phyloP scores from a whole-genome alignment of 2,113 vertebrate genomes.

The Ptyas mucosa region DNA sequence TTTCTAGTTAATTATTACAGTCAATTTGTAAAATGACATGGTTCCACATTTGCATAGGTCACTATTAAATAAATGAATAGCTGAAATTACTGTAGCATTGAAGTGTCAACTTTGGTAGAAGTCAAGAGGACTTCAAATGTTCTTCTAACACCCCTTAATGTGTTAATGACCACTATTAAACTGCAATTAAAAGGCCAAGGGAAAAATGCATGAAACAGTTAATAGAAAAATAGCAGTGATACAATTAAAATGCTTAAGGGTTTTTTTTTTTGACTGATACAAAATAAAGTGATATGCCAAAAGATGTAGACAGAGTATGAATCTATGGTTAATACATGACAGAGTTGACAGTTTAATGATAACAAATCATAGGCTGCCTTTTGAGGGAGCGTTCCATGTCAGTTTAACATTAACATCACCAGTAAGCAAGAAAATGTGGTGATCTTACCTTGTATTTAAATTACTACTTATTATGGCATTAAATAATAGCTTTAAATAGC shows the following conservation, averaged over 20 bases:
- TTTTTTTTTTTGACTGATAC: conserved; percentile 73
- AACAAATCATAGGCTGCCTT: conserved; percentile 84
- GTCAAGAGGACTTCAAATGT: conserved; percentile 88
- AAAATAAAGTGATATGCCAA: conserved; percentile 80
- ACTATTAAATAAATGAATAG: conserved; percentile 90
- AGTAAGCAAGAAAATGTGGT: conserved; percentile 81
- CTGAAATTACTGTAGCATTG: conserved; percentile 89
- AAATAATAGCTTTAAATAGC: conserved; percentile 81
- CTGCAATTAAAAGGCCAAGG: conserved; percentile 87
- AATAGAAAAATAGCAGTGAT: conserved; percentile 81
- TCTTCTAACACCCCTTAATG: conserved; percentile 89
- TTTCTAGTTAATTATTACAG: conserved; percentile 89
- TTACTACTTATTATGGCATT: conserved; percentile 78
- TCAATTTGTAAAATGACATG: conserved; percentile 89
- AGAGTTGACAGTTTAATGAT: conserved; percentile 90
- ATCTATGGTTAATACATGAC: conserved; percentile 74
- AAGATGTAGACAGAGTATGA: conserved; percentile 68
- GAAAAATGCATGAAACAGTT: conserved; percentile 84
- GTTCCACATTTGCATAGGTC: conserved; percentile 91
- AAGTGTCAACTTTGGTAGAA: conserved; percentile 92
- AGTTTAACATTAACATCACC: conserved; percentile 76
- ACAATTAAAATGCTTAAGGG: conserved; percentile 73
- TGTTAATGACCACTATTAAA: conserved; percentile 96
- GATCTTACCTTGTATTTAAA: conserved; percentile 79
- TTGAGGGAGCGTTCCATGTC: conserved; percentile 65